Base-by-base conservation (phyloP, 1,140 invertebrate genomes). In the Asobara japonica region DNA sequence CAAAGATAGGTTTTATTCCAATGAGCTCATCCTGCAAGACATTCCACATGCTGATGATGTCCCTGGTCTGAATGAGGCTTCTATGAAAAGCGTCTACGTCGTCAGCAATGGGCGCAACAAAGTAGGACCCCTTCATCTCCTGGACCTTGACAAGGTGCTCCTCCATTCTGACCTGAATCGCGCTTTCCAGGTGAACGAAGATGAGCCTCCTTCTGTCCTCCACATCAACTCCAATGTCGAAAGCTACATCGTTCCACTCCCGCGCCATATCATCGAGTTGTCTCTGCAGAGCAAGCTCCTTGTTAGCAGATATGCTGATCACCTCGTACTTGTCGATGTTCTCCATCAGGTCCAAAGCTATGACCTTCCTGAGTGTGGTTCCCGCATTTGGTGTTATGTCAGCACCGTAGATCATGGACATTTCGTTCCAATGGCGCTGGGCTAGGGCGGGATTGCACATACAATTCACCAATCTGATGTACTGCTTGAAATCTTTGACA, bases 371-470 rank as follows among this genome's bases (percentile, higher is more conserved):
- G 16, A 94, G 80, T 71, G 90, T 91, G 0, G 91, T 88, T 45
- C 91, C 88, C 74, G 92, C 86, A 86, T 93, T 89, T 2, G 93
- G 93, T 0, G 89, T 90, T 4, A 94, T 83, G 79, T 92, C 88
- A 69, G 89, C 89, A 5, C 90, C 90, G n/a, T 90, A 88, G 48
- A 93, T 89, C 25, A 87, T 82, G 0, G 91, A 92, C 86, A 94
- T 93, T 82, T 92, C 89, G 5, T 89, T 83, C 93, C 93, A 94
- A 78, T 94, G 93, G 16, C 92, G 85, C 38, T 89, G 83, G n/a
- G 89, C 81, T 16, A 94, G 79, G 8, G 90, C 92, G 33, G 90
- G 90, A 85, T 94, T 94, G 76, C 93, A 93, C 75, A 94, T 84
- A 13, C 92, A 91, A 25, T 85, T 82, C 18, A 93, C 88, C 0